A percentile compares a stretch with the other conserved stretches of the same genome.
Conservation (phyloP, 2,113 vertebrate genomes). For the Corapipo altera region DNA sequence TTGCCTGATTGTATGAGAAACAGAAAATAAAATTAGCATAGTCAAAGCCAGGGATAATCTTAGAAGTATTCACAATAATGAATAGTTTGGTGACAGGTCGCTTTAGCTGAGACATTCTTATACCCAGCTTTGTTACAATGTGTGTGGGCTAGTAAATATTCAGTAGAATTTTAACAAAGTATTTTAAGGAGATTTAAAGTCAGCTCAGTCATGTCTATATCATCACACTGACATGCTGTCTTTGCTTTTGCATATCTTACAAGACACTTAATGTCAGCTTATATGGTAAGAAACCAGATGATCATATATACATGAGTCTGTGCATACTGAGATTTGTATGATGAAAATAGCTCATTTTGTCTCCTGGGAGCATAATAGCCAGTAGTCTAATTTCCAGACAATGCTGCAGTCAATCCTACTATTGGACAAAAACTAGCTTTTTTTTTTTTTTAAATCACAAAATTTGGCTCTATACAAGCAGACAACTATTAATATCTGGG, state of each 20-base stretch:
- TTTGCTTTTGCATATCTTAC: constrained; percentile 4
- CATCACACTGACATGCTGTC: not conserved
- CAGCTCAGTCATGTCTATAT: constrained; percentile 19
- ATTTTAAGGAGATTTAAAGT: constrained; percentile 44
- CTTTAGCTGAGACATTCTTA: not conserved
- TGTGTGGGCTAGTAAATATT: constrained; percentile 54
- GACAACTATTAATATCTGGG: not conserved
- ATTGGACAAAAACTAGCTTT: not conserved
- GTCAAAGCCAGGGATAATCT: constrained; percentile 32
- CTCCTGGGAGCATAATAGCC: not conserved
- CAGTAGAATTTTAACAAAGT: constrained; percentile 14
- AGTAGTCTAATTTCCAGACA: not conserved
- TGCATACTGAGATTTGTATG: not conserved
- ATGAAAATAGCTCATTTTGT: not conserved
- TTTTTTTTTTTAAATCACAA: not conserved
- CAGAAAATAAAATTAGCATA: constrained; percentile 52
- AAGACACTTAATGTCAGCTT: not conserved
- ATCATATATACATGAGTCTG: not conserved
- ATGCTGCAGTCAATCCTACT: not conserved
- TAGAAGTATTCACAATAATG: constrained; percentile 34
- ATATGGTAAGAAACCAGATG: not conserved
- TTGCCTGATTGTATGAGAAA: constrained; percentile 18
- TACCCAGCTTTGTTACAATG: not conserved
- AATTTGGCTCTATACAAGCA: not conserved
- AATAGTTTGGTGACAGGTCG: not conserved